Evolutionary conservation across 2,113 vertebrate genomes (phyloP).

Genomic region (Tupaia tana): DNA sequence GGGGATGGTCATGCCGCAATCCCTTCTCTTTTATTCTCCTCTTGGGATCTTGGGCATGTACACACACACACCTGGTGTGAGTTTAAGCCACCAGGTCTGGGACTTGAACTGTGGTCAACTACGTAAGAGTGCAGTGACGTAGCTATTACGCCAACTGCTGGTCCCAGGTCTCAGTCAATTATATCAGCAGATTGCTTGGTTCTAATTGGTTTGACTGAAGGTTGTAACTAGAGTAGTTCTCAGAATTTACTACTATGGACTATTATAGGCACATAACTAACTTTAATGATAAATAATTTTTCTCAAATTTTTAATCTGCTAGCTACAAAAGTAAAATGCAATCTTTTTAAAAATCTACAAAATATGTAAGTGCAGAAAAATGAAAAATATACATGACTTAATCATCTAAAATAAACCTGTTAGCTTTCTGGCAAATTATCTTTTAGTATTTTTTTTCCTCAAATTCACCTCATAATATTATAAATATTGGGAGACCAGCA

Average conservation of each 20-base stretch:
- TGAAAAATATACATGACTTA: background rate
- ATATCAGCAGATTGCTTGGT: background rate
- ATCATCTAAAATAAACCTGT: background rate
- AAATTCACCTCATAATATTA: background rate
- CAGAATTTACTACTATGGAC: background rate
- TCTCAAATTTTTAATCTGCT: background rate
- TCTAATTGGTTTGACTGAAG: background rate
- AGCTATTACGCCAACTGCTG: too few relatives aligned
- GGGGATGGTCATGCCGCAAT: too few relatives aligned
- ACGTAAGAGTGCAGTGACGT: too few relatives aligned
- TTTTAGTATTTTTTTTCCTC: background rate
- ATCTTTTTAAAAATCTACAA: slow-evolving; percentile 35
- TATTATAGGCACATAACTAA: background rate
- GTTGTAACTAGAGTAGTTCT: background rate
- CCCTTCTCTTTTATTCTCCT: too few relatives aligned
- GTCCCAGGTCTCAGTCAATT: background rate
- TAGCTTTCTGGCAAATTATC: slow-evolving; percentile 38
- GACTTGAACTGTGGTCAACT: too few relatives aligned
- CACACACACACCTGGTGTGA: too few relatives aligned
- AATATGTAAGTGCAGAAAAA: slow-evolving; percentile 9
- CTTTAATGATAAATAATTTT: background rate
- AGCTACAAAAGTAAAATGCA: background rate
- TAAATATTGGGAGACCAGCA: background rate
- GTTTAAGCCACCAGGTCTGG: too few relatives aligned
- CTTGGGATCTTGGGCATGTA: too few relatives aligned